Conservation (phyloP, 2,113 vertebrate species). For the Otocyon megalotis region DNA sequence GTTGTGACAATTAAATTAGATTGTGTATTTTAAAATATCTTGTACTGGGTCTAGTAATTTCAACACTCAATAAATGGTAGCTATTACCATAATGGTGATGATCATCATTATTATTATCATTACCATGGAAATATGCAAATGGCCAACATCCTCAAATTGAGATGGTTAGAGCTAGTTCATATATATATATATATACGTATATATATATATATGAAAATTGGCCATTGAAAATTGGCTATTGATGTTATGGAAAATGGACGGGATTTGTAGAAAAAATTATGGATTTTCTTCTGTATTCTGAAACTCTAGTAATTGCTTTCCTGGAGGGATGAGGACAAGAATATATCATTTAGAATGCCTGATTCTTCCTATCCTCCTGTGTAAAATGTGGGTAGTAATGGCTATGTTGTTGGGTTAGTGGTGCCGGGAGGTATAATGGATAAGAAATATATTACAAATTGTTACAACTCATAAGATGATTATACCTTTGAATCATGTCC, state of each 20-base stretch:
- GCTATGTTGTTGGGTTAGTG: no score
- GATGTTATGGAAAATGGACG: not conserved
- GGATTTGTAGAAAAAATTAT: not conserved
- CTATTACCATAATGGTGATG: not conserved
- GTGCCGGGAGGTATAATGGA: not conserved
- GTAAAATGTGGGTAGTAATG: not conserved
- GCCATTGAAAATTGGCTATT: not conserved
- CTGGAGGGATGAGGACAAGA: not conserved
- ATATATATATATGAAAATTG: not conserved
- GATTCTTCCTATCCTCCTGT: not conserved
- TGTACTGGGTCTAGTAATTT: conserved; percentile 20
- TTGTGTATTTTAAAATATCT: not conserved
- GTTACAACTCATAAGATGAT: not conserved
- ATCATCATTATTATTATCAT: not conserved
- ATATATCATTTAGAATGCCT: not conserved
- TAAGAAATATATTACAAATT: not conserved
- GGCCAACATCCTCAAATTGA: not conserved
- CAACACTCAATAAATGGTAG: not conserved
- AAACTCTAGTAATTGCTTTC: not conserved
- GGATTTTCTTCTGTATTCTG: not conserved
- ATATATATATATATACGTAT: not conserved
- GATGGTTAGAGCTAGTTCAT: not conserved
- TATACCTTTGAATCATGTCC: not conserved
- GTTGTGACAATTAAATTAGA: conserved; percentile 45
- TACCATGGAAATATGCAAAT: conserved; percentile 38